phyloP scores from a whole-genome alignment of 2,888 invertebrate species.

The Parnassius orleans region DNA sequence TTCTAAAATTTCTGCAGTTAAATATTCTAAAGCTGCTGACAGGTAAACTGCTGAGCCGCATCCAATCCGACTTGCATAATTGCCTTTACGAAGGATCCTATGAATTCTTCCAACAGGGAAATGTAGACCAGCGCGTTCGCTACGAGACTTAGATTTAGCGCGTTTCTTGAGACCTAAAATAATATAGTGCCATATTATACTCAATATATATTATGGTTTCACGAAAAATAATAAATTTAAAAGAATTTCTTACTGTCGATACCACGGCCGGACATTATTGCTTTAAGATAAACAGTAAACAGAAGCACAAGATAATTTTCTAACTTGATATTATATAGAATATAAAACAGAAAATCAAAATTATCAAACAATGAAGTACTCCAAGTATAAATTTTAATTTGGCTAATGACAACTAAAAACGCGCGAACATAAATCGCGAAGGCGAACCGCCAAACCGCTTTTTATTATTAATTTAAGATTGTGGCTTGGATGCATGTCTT shows the following conservation, averaged over 20 bases:
- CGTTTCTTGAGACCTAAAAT: slow-evolving; percentile 33
- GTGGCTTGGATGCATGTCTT: too few species aligned
- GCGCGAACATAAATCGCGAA: slow-evolving; percentile 1
- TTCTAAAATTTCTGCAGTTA: slow-evolving; percentile 86
- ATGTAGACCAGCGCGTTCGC: slow-evolving; percentile 79
- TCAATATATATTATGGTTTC: neutral
- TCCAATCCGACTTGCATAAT: slow-evolving; percentile 82
- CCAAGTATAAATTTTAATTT: too few species aligned
- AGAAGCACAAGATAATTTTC: too few species aligned
- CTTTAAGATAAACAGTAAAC: too few species aligned
- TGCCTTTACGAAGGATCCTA: slow-evolving; percentile 81
- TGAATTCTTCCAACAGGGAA: slow-evolving; percentile 83
- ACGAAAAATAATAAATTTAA: neutral
- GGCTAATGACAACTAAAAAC: slow-evolving; percentile 11
- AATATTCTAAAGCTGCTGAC: slow-evolving; percentile 83
- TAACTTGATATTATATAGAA: too few species aligned
- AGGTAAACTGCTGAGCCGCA: slow-evolving; percentile 78
- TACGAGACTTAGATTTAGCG: slow-evolving; percentile 73
- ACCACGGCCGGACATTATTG: neutral
- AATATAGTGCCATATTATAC: neutral
- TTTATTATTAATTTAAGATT: too few species aligned
- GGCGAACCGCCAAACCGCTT: too few species aligned
- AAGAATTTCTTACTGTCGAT: neutral
- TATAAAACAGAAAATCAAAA: too few species aligned
- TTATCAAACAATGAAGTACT: too few species aligned